phyloP scores from a whole-genome alignment of 2,113 vertebrate species.

The Accipiter virgatus region DNA sequence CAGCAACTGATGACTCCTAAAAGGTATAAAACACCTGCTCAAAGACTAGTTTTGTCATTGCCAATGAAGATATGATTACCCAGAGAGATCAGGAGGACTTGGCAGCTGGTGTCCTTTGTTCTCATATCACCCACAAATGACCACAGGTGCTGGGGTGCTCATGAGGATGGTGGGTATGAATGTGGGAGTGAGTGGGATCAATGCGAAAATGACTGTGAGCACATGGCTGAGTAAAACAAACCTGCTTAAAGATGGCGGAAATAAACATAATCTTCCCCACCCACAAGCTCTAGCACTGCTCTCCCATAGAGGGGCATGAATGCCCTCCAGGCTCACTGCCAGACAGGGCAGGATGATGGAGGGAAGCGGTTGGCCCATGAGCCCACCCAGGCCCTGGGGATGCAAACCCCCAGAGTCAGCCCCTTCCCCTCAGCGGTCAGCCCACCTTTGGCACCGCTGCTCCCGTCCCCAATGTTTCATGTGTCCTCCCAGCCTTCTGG shows the following conservation, averaged over 20 bases:
- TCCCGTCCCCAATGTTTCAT: rapidly evolving
- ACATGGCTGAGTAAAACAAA: background rate
- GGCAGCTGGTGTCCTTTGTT: background rate
- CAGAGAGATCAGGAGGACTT: background rate
- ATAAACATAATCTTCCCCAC: background rate
- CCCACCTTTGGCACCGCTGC: background rate
- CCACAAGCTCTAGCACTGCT: background rate
- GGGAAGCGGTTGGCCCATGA: background rate
- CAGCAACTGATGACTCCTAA: background rate
- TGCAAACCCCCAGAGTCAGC: rapidly evolving
- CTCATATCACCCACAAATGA: background rate
- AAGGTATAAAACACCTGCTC: background rate
- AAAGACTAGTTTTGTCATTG: background rate
- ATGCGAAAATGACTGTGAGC: background rate
- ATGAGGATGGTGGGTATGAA: background rate
- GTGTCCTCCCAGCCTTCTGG: background rate
- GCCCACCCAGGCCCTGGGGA: background rate
- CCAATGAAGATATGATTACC: background rate
- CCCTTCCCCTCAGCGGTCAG: background rate
- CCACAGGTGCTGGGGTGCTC: rapidly evolving
- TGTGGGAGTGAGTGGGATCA: background rate
- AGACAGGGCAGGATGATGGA: background rate
- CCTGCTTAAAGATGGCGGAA: background rate
- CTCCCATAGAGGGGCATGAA: background rate
- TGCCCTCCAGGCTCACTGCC: background rate